Conservation (phyloP, 2,797 vertebrate species). For the Arctocebus calabarensis region DNA sequence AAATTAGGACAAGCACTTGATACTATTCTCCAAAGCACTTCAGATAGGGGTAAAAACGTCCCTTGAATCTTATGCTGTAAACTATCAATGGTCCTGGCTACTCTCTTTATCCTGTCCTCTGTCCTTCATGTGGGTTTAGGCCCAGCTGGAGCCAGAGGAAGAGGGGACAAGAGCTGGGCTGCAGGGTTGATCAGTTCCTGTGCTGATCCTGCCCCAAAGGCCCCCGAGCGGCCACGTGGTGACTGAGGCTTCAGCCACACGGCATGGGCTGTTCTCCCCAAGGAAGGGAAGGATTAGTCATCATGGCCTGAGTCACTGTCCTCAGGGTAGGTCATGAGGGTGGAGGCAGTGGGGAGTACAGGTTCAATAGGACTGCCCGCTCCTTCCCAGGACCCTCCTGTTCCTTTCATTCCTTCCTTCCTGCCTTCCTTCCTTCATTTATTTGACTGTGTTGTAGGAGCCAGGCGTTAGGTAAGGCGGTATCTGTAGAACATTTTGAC, state of each 20-base stretch:
- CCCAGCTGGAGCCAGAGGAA: neutral
- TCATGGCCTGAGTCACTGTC: neutral
- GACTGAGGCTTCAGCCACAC: no score
- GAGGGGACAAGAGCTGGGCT: neutral
- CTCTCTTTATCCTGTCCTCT: neutral
- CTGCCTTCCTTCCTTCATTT: neutral
- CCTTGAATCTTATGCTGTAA: neutral
- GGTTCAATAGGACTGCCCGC: neutral
- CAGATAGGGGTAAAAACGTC: neutral
- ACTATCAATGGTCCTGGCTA: neutral
- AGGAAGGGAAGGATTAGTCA: neutral
- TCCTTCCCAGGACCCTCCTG: neutral
- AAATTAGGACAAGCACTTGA: neutral
- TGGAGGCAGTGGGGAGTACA: neutral
- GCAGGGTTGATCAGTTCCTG: no score
- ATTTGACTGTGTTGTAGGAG: neutral
- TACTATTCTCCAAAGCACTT: neutral
- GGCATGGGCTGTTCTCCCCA: no score
- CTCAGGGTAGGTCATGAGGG: neutral
- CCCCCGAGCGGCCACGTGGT: no score
- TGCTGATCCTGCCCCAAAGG: neutral
- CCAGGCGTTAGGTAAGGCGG: neutral
- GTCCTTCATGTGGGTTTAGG: neutral
- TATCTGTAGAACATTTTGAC: neutral
- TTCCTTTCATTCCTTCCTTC: no score